Conservation (phyloP, 92 coral and sea anemone species). For the Actinostola sp. region DNA sequence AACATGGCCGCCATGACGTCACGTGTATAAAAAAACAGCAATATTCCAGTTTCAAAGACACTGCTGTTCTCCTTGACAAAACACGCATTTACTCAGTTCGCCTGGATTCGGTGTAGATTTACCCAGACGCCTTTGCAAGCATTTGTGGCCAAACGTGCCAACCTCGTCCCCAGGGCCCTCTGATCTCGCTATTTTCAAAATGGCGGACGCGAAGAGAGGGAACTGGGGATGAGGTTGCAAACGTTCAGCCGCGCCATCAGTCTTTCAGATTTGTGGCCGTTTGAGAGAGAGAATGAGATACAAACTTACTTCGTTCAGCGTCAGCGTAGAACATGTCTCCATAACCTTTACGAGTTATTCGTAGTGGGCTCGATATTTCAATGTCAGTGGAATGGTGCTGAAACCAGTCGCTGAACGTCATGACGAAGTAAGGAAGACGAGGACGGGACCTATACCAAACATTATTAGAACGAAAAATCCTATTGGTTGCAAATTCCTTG, state of each 20-base stretch:
- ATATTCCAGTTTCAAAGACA: too few relatives aligned
- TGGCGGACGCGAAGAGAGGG: too few relatives aligned
- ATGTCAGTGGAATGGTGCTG: conserved; percentile 42
- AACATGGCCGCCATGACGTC: not conserved
- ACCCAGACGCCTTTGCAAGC: too few relatives aligned
- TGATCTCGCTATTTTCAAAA: too few relatives aligned
- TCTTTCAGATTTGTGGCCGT: not conserved
- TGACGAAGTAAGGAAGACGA: conserved; percentile 26
- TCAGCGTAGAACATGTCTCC: conserved; percentile 42
- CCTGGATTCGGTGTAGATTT: too few relatives aligned
- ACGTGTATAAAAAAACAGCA: too few relatives aligned
- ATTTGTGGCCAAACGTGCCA: too few relatives aligned
- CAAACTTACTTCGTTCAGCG: conserved; percentile 19
- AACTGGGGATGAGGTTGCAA: too few relatives aligned
- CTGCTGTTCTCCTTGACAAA: too few relatives aligned
- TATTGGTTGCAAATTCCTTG: conserved; percentile 3
- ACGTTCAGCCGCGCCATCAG: not conserved
- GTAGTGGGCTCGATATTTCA: conserved; percentile 34
- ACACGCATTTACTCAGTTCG: too few relatives aligned
- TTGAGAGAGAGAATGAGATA: not conserved
- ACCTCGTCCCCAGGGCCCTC: too few relatives aligned
- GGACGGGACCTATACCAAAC: conserved; percentile 23
- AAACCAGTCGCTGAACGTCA: conserved; percentile 41
- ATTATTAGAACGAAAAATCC: not conserved
- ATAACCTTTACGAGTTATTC: conserved; percentile 32